phyloP scores from a whole-genome alignment of 1,140 invertebrate genomes.

The Cherax quadricarinatus region DNA sequence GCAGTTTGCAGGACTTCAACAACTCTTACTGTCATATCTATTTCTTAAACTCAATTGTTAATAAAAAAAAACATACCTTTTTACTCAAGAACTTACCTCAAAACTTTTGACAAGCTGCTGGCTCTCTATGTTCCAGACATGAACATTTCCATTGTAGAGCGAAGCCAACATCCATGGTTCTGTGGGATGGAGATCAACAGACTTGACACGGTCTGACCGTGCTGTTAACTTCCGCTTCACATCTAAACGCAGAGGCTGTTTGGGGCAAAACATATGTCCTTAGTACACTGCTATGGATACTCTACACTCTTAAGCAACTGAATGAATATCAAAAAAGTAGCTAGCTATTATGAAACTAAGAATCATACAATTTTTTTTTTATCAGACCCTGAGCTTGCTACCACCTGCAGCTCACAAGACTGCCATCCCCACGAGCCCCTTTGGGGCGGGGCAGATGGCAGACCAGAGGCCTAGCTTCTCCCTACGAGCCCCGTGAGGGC shows the following conservation, averaged over 20 bases:
- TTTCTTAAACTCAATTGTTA: no score
- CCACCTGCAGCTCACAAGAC: no score
- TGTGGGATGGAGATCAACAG: conserved; percentile 96
- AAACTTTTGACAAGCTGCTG: conserved; percentile 96
- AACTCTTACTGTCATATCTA: no score
- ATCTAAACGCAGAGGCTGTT: conserved; percentile 93
- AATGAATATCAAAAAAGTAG: background rate
- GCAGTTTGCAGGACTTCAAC: no score
- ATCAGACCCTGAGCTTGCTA: no score
- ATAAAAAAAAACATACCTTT: no score
- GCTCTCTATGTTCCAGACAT: conserved; percentile 99
- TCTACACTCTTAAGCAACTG: background rate
- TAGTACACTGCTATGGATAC: background rate
- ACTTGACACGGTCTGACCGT: conserved; percentile 98
- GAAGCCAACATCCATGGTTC: conserved; percentile 99
- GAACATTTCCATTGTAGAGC: conserved; percentile 98
- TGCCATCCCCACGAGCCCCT: no score
- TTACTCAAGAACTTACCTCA: conserved; percentile 79
- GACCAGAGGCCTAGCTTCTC: no score
- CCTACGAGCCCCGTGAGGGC: no score
- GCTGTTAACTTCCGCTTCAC: conserved; percentile 98
- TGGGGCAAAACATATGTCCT: background rate
- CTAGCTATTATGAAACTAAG: no score
- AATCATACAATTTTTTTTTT: no score
- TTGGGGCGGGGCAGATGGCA: no score